Evolutionary conservation across 2,797 vertebrate genomes (phyloP).

Genomic region (Sebastes taczanowskii): DNA sequence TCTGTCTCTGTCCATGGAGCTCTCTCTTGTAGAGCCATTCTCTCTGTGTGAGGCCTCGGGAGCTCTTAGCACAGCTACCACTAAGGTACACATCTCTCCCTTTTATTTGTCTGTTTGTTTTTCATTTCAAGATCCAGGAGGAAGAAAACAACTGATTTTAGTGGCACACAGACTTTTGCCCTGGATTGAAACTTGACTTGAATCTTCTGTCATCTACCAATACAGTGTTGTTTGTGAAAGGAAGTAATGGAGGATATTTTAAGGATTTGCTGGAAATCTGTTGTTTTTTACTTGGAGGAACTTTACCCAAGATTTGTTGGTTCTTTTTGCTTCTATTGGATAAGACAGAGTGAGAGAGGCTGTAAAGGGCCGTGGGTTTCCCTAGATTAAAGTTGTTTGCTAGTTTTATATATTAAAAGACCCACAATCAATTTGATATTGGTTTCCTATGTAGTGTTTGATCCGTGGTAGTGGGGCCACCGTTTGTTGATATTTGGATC

Average conservation of each 20-base stretch:
- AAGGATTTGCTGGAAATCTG: not conserved
- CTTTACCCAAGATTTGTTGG: not conserved
- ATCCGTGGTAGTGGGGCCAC: too few species aligned
- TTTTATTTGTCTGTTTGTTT: not conserved
- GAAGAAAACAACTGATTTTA: not conserved
- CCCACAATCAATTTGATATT: not conserved
- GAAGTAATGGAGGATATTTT: not conserved
- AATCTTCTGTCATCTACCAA: not conserved
- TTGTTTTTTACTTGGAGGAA: not conserved
- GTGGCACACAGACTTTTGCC: not conserved
- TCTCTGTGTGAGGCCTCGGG: slow-evolving; percentile 67
- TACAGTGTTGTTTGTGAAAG: not conserved
- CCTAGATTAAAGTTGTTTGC: not conserved
- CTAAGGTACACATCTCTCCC: slow-evolving; percentile 67
- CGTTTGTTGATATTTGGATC: not conserved
- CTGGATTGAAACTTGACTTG: not conserved
- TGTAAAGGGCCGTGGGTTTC: too few species aligned
- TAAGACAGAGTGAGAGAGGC: not conserved
- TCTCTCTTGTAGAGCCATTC: slow-evolving; percentile 83
- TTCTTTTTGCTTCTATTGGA: not conserved
- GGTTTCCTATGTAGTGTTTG: not conserved
- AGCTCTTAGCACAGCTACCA: slow-evolving; percentile 37
- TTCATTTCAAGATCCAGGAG: not conserved
- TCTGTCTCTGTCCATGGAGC: slow-evolving; percentile 79
- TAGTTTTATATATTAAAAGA: not conserved